Evolutionary conservation across 2,113 vertebrate species (phyloP).

Genomic region (Semnornis frantzii): DNA sequence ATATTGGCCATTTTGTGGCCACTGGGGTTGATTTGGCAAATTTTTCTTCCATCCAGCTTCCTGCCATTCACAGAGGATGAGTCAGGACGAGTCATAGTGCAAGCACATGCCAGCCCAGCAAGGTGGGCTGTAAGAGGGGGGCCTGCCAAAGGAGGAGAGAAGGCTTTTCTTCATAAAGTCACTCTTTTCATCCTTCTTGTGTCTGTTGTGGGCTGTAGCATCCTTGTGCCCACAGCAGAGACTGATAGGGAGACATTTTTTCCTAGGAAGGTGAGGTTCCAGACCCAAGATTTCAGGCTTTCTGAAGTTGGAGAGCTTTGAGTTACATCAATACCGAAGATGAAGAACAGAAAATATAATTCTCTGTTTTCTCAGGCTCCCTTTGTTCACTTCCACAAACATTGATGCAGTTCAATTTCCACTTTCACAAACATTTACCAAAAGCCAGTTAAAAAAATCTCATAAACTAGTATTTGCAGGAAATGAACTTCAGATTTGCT

Average conservation of each 20-base stretch:
- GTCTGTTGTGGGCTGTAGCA: not conserved
- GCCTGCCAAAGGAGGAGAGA: not conserved
- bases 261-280: not conserved
- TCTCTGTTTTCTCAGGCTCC: not conserved
- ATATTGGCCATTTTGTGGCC: rapidly evolving
- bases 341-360: not conserved
- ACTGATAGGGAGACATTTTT: not conserved
- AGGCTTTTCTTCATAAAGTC: not conserved
- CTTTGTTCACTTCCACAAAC: not conserved
- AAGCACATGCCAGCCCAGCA: not conserved
- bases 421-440: not conserved
- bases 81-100: no score
- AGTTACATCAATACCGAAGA: not conserved
- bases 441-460: constrained; percentile 21
- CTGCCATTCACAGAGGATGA: not conserved
- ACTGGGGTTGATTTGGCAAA: not conserved
- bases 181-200: not conserved
- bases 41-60: not conserved
- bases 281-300: not conserved
- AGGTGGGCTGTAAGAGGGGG: not conserved
- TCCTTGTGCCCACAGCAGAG: not conserved
- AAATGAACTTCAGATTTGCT: constrained; percentile 39
- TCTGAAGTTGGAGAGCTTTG: not conserved
- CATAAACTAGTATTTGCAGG: not conserved
- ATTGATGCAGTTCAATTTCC: not conserved